Evolutionary conservation across 2,797 vertebrate genomes (phyloP).

Genomic region (Vultur gryphus): DNA sequence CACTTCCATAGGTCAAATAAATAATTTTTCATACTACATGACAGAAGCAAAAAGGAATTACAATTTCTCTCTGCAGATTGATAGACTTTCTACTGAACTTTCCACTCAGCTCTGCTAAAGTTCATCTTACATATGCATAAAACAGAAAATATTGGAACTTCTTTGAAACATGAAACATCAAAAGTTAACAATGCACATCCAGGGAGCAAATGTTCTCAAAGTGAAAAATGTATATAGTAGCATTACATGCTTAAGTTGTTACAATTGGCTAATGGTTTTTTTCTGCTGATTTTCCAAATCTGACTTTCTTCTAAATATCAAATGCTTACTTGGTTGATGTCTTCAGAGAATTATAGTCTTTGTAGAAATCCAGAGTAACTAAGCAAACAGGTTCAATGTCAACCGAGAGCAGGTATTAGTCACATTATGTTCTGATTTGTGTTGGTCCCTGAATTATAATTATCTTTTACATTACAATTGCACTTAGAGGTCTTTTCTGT

Average conservation of each 20-base stretch:
- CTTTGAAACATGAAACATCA: background rate
- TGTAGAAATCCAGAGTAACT: background rate
- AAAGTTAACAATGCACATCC: background rate
- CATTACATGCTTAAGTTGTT: background rate
- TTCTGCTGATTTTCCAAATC: background rate
- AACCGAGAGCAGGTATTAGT: background rate
- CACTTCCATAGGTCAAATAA: background rate
- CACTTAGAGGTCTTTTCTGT: background rate
- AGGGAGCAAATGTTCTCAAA: background rate
- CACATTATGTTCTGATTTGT: background rate
- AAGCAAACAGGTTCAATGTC: background rate
- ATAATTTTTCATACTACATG: background rate
- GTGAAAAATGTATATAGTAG: background rate
- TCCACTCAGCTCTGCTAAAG: background rate
- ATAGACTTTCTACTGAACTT: background rate
- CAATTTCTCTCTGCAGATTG: background rate
- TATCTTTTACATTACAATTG: background rate
- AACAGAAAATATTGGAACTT: background rate
- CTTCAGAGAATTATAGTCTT: background rate
- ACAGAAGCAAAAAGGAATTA: background rate
- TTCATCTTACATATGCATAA: background rate
- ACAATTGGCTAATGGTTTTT: background rate
- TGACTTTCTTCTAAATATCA: background rate
- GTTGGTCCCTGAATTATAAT: background rate
- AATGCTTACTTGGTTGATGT: background rate